Conservation (phyloP, 37 sponge, comb jelly and placozoan species). For the Oscarella lobularis region DNA sequence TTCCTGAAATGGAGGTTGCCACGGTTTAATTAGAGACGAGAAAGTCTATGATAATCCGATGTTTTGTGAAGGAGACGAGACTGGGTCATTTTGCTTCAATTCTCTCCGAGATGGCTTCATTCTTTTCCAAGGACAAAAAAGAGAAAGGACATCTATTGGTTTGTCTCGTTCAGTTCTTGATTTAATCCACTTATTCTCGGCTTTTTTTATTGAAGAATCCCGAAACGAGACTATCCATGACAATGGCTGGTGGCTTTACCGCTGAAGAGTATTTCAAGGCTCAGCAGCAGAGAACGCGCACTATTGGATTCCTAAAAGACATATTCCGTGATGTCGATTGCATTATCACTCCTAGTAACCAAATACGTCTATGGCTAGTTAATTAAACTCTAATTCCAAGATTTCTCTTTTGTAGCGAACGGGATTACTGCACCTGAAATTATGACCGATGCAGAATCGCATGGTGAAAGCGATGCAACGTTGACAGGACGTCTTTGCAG, state of each 20-base stretch:
- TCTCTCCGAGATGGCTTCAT: neutral
- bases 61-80: slow-evolving; percentile 32
- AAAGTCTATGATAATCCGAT: no score
- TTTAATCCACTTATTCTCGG: no score
- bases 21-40: no score
- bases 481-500: neutral
- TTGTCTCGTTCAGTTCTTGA: no score
- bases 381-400: no score
- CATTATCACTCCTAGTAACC: neutral
- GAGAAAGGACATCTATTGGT: neutral
- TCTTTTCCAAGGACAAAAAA: neutral
- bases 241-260: neutral
- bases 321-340: neutral
- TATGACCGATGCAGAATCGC: neutral
- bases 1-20: slow-evolving; percentile 63
- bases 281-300: neutral
- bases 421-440: neutral
- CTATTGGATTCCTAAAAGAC: neutral
- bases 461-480: neutral
- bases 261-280: neutral
- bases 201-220: neutral
- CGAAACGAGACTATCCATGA: neutral
- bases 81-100: slow-evolving; percentile 29
- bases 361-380: no score
- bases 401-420: no score